Evolutionary conservation across 2,888 invertebrate species (phyloP), one percentile per base, ranked within the genome.

Genomic region (Drosophila anceps): DNA sequence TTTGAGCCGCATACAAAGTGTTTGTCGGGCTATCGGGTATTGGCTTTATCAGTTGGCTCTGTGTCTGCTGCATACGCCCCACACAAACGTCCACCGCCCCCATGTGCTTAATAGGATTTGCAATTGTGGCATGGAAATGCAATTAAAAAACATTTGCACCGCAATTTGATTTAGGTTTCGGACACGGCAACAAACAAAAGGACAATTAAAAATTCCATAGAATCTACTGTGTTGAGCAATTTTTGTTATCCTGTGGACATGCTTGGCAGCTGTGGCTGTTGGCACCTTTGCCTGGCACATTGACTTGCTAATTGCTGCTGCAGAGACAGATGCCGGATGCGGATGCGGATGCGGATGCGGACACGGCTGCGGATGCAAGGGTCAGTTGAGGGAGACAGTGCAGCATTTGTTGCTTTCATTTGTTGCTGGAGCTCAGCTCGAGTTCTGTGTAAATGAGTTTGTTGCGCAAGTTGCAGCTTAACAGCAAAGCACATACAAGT

Each of bases 401-500:
- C 43, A 55, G 69, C 85, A 50, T 18, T 43, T 20, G 50, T 79
- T 69, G 73, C 51, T 60, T 59, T 57, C 57, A 74, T 70, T n/a
- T n/a, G n/a, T n/a, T n/a, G 18, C 12, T 44, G 24, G 10, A 27
- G 24, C 27, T 29, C 20, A 35, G 15, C 33, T 51, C 18, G 31
- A 51, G 20, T 20, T 59, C 63, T 74, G 73, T 85, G 81, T 54
- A 88, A 85, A 88, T 83, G 70, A 88, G 86, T 83, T 88, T 83
- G 73, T 83, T 83, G 76, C 31, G 8, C 76, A 86, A 86, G 74
- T 74, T 83, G 73, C 73, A 85, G 88, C 71, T 72, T 69, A 78
- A 55, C 64, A 46, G 35, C 9, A 44, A 15, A 18, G 41, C 43
- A 57, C 12, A 10, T 29, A 53, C 35, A 50, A 48, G 29, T 31